Conservation (phyloP, 2,797 vertebrate genomes). For the Yasuhikotakia modesta region DNA sequence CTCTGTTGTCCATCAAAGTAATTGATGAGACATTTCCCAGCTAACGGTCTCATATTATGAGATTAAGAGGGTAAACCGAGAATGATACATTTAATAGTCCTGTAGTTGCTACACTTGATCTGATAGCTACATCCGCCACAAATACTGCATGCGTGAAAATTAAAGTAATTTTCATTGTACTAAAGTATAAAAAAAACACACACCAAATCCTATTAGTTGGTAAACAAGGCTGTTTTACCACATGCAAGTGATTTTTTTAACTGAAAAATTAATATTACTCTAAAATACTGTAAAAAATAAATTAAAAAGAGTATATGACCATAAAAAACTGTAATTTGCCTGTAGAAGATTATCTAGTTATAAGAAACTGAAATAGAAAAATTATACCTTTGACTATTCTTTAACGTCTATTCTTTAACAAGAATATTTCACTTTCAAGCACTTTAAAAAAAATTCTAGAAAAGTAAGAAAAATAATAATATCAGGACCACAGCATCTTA, state of each 20-base stretch:
- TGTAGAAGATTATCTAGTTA: not conserved
- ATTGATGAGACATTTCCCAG: constrained; percentile 46
- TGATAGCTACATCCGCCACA: constrained; percentile 14
- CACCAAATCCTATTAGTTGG: too few relatives aligned
- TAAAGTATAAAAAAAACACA: not conserved
- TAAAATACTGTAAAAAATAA: not conserved
- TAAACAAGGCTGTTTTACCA: not conserved
- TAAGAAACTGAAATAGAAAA: not conserved
- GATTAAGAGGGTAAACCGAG: constrained; percentile 39
- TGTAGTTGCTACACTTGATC: constrained; percentile 10
- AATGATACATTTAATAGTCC: constrained; percentile 47
- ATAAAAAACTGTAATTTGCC: not conserved
- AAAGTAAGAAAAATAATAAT: not conserved
- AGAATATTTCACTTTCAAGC: not conserved
- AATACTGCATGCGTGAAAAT: not conserved
- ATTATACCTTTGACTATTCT: not conserved
- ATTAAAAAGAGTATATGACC: not conserved
- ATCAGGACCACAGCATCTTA: not conserved
- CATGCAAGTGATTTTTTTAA: too few relatives aligned
- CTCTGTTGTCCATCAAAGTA: constrained; percentile 39
- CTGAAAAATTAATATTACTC: not conserved
- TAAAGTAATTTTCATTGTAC: not conserved
- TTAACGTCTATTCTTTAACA: not conserved
- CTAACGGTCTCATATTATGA: constrained; percentile 27
- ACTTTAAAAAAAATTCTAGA: not conserved